Conservation (phyloP, 2,888 invertebrate species). For the Endotricha flammealis region DNA sequence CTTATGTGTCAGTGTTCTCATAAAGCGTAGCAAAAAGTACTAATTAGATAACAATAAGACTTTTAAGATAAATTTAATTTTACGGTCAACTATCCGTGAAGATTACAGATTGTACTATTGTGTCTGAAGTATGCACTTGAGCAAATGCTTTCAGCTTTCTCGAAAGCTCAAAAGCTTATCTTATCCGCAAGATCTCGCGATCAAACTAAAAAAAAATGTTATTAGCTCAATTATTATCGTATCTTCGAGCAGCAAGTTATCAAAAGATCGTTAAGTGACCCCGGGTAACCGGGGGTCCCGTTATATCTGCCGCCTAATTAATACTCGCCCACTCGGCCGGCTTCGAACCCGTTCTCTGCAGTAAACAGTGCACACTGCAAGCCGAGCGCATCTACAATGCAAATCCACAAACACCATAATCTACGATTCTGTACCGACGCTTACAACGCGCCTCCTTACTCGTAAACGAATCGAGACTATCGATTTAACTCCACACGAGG, state of each 20-base stretch:
- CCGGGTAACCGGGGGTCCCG: slow-evolving; percentile 40
- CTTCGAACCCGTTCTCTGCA: slow-evolving; percentile 51
- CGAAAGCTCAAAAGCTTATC: slow-evolving; percentile 35
- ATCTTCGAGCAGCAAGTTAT: slow-evolving; percentile 52
- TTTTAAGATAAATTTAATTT: slow-evolving; percentile 4
- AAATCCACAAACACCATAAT: slow-evolving; percentile 62
- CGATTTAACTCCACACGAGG: slow-evolving; percentile 68
- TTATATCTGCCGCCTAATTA: slow-evolving; percentile 60
- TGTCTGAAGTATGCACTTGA: slow-evolving; percentile 7
- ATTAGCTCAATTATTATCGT: slow-evolving; percentile 46
- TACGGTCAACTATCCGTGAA: slow-evolving; percentile 6
- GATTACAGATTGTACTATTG: slow-evolving; percentile 2
- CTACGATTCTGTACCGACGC: slow-evolving; percentile 53
- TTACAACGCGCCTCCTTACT: slow-evolving; percentile 41
- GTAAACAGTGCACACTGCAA: slow-evolving; percentile 51
- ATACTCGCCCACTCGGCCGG: slow-evolving; percentile 59
- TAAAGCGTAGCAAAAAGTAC: no score
- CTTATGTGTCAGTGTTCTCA: no score
- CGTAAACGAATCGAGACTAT: slow-evolving; percentile 54
- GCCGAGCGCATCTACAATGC: slow-evolving; percentile 67
- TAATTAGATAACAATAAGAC: neutral
- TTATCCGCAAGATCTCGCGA: slow-evolving; percentile 36
- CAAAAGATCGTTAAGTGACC: slow-evolving; percentile 58
- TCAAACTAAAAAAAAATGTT: slow-evolving; percentile 34
- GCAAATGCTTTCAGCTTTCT: slow-evolving; percentile 18